Conservation (phyloP, 2,797 vertebrate species). For the Sebastes nivosus region DNA sequence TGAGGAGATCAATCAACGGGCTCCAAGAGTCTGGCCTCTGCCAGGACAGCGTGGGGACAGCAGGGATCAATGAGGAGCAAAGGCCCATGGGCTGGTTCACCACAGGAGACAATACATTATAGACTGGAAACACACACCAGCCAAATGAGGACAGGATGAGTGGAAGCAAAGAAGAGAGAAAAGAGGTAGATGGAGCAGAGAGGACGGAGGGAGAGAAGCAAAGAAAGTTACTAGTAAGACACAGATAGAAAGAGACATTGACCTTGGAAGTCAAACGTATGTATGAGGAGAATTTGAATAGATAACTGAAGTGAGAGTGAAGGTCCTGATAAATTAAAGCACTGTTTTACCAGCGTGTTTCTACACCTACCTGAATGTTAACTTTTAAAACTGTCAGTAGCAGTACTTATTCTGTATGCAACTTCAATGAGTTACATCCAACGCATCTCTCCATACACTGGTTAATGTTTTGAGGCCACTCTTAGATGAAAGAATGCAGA, state of each 20-base stretch:
- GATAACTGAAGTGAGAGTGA: not conserved
- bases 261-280: not conserved
- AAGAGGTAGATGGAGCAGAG: not conserved
- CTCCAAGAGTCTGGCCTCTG: conserved; percentile 57
- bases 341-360: not conserved
- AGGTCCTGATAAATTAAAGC: conserved; percentile 6
- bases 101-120: conserved; percentile 60
- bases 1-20: conserved; percentile 66
- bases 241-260: not conserved
- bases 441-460: not conserved
- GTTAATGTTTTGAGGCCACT: conserved; percentile 34
- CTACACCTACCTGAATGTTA: not conserved
- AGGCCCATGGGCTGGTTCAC: conserved; percentile 63
- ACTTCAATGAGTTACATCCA: not conserved
- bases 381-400: not conserved
- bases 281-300: not conserved
- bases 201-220: not conserved
- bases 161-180: not conserved
- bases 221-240: not conserved
- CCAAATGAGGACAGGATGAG: not conserved
- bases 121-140: conserved; percentile 35
- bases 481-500: conserved; percentile 36
- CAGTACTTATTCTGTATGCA: not conserved
- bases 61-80: conserved; percentile 76
- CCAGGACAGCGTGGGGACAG: conserved; percentile 39